Base-by-base conservation (phyloP, 2,888 invertebrate genomes). In the Beris chalybata region DNA sequence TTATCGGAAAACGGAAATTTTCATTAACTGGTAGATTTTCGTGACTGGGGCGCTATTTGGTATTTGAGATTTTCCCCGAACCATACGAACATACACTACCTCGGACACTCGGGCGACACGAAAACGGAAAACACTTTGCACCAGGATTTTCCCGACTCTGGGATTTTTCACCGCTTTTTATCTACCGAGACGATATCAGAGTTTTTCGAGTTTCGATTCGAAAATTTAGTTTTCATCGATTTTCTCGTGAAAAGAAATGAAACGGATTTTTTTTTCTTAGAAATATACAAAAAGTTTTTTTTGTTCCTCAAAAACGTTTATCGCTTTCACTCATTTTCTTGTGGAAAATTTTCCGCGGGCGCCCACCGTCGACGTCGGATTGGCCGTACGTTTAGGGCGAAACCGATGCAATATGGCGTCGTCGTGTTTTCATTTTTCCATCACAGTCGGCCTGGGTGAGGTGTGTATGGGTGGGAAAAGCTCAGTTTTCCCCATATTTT, bases 351-450 rank as follows among this genome's bases (percentile, higher is more conserved):
- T 69, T 67, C 56, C 67, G 66, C 69, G 67, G 68, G 68, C 66
- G 68, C 69, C 70, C 69, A 69, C 68, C 65, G 65, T 71, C 43
- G 52, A 53, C 61, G 63, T 67, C 65, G 69, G 69, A 67, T 70
- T 66, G 67, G 65, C 64, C 67, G 67, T 67, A 61, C 68, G 67
- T 70, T 69, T 67, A 70, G 68, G 68, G 70, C 69, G 69, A 68
- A 67, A 66, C 70, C 68, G 58, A 65, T 68, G 67, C 70, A 70
- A 70, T 69, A 70, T 70, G 70, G 70, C 68, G 69, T 65, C 67
- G 66, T 55, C 56, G 65, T 69, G 69, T 69, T 69, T 67, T 69
- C 67, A 69, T 63, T 47, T 66, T 64, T 58, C n/a, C 52, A 30
- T 13, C 44, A 45, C 64, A 30, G 32, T 12, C 22, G 22, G 22